Percentiles rank a stretch among this genome's conserved stretches.
These are phyloP conservation scores for Cardinalis cardinalis DNA, from an alignment of 2,113 vertebrate genomes.

Conservation along the genomic window DNA sequence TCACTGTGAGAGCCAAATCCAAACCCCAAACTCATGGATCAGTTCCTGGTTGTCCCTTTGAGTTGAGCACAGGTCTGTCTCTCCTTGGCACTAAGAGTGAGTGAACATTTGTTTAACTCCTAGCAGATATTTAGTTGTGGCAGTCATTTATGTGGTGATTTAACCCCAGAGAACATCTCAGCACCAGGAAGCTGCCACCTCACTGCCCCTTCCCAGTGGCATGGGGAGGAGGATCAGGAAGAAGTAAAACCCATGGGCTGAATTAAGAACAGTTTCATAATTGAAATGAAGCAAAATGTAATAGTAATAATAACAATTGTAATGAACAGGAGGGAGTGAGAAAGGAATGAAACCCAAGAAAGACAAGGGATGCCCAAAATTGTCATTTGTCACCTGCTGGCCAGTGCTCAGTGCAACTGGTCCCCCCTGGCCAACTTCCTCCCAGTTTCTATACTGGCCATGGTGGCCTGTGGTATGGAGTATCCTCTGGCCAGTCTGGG, in stretches of 20 bases:
- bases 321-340: background rate
- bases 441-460: background rate
- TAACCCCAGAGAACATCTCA: background rate
- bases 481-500: background rate
- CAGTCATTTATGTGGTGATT: background rate
- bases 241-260: background rate
- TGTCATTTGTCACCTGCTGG: background rate
- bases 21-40: rapidly evolving
- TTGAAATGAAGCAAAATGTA: background rate
- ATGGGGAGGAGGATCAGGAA: background rate
- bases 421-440: background rate
- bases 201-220: background rate
- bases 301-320: background rate
- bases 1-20: background rate
- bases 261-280: background rate
- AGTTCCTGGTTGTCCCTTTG: background rate
- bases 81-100: background rate
- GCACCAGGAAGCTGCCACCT: background rate
- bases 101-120: background rate
- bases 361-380: background rate
- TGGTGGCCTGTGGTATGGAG: background rate
- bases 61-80: background rate
- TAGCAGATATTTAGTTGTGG: background rate
- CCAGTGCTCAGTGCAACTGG: background rate
- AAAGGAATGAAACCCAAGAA: background rate